Evolutionary conservation across 2,113 vertebrate species (phyloP).

Genomic region (Chionomys nivalis): DNA sequence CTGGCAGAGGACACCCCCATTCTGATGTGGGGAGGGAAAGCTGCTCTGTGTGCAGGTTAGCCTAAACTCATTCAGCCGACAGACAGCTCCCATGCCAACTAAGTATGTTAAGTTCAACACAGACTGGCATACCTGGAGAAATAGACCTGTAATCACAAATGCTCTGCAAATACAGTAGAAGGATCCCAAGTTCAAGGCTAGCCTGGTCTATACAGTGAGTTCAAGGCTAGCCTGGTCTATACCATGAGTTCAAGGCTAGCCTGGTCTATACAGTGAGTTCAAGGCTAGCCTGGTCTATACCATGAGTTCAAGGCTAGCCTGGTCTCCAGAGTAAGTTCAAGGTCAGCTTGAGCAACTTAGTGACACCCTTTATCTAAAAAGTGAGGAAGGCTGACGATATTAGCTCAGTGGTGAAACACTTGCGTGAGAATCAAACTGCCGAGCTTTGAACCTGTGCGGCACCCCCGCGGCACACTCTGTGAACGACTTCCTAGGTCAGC

Average conservation of each 20-base stretch:
- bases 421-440: not conserved
- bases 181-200: not conserved
- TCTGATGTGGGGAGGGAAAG: not conserved
- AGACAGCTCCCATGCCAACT: not conserved
- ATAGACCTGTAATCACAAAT: not conserved
- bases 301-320: not conserved
- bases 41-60: no score
- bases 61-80: accelerated
- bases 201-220: not conserved
- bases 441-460: accelerated
- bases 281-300: no score
- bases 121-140: not conserved
- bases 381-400: not conserved
- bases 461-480: accelerated
- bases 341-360: not conserved
- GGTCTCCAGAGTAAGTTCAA: not conserved
- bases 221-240: not conserved
- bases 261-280: no score
- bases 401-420: no score
- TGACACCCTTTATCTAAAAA: not conserved
- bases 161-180: no score
- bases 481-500: accelerated
- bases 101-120: accelerated
- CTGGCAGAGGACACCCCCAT: conserved; percentile 70
- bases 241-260: no score